phyloP scores from a whole-genome alignment of 2,888 invertebrate genomes.

The Seladonia tumulorum region DNA sequence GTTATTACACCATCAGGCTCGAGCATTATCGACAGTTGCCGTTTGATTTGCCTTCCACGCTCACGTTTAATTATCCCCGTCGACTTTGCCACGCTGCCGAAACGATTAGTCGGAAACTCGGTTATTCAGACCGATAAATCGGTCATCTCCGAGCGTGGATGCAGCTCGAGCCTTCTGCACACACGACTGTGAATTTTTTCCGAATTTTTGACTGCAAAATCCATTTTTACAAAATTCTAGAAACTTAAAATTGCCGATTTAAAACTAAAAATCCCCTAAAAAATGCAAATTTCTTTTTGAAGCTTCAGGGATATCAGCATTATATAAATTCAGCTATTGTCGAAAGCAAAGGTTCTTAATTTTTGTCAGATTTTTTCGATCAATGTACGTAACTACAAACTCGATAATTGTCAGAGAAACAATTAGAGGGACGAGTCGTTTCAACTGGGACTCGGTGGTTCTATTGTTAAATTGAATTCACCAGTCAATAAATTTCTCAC shows the following conservation, averaged over 20 bases:
- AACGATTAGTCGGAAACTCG: background rate
- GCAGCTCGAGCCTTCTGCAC: background rate
- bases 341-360: no score
- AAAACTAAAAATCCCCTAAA: no score
- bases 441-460: no score
- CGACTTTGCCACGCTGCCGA: constrained; percentile 1
- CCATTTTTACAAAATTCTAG: no score
- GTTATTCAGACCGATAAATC: background rate
- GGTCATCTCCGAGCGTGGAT: background rate
- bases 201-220: no score
- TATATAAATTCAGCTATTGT: no score
- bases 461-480: background rate
- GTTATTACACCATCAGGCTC: constrained; percentile 34
- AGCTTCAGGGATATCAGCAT: no score
- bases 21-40: constrained; percentile 31
- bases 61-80: constrained; percentile 23
- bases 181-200: no score
- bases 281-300: no score
- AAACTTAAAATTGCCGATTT: no score
- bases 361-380: no score
- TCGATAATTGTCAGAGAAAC: background rate
- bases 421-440: background rate
- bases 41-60: constrained; percentile 16
- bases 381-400: no score
- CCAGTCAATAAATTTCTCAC: background rate